Evolutionary conservation across 2,113 vertebrate genomes (phyloP).

Genomic region (Gopherus evgoodei): DNA sequence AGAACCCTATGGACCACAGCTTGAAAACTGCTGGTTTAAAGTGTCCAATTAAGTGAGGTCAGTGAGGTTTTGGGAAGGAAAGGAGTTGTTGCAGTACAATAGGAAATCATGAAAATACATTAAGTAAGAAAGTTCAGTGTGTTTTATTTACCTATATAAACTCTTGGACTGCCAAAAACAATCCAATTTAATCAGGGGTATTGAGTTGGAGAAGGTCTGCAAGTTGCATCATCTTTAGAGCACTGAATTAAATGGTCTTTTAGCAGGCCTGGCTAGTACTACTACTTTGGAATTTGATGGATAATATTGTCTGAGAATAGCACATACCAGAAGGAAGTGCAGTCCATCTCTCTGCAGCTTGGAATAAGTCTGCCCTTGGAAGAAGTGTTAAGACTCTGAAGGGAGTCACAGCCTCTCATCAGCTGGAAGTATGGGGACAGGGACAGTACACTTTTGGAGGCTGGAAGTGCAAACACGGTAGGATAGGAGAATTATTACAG

Average conservation of each 20-base stretch:
- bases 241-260: slow-evolving; percentile 31
- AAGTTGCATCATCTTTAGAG: slow-evolving; percentile 22
- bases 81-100: background rate
- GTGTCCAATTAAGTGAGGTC: background rate
- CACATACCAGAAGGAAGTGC: background rate
- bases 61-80: background rate
- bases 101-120: background rate
- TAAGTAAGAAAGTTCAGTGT: background rate
- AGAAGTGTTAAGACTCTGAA: background rate
- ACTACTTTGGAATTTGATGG: rapidly evolving
- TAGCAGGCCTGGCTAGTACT: background rate
- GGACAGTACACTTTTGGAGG: background rate
- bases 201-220: slow-evolving; percentile 44
- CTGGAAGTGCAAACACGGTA: background rate
- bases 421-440: background rate
- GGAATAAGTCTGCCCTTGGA: background rate
- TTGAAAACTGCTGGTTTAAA: background rate
- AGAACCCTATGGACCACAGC: background rate
- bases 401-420: rapidly evolving
- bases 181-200: slow-evolving; percentile 27
- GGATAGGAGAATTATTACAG: background rate
- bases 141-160: background rate
- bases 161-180: background rate
- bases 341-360: background rate
- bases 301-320: background rate